Evolutionary conservation across 2,888 invertebrate genomes (phyloP).

Genomic region (Ectemnius continuus): DNA sequence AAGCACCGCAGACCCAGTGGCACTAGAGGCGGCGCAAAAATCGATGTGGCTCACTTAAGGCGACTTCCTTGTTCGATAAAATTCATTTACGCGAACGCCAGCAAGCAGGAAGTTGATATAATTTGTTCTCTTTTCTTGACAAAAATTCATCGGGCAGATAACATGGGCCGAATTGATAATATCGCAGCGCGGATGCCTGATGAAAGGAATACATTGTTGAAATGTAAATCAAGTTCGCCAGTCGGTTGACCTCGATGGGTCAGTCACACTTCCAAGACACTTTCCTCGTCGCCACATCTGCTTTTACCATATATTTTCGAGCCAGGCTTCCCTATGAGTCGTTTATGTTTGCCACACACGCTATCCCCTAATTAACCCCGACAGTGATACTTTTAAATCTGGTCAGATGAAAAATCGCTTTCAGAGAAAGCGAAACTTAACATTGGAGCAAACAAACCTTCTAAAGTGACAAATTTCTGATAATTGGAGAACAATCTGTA

Average conservation of each 20-base stretch:
- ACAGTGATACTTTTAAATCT: slow-evolving; percentile 26
- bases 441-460: not conserved
- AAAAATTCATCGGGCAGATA: slow-evolving; percentile 1
- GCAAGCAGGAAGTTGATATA: not conserved
- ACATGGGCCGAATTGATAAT: slow-evolving; percentile 15
- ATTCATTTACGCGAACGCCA: not conserved
- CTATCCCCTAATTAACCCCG: slow-evolving; percentile 42
- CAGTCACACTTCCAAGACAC: slow-evolving; percentile 49
- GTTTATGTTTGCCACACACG: slow-evolving; percentile 44
- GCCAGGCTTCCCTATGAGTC: slow-evolving; percentile 33
- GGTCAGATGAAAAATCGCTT: slow-evolving; percentile 15
- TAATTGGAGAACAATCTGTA: too few relatives aligned
- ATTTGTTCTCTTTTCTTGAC: slow-evolving; percentile 6
- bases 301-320: slow-evolving; percentile 28
- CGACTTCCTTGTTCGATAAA: slow-evolving; percentile 4
- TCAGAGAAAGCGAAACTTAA: not conserved
- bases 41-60: not conserved
- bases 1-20: not conserved
- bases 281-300: slow-evolving; percentile 13
- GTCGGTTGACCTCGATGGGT: slow-evolving; percentile 55
- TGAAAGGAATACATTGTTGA: slow-evolving; percentile 45
- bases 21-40: not conserved
- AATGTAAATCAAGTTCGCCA: slow-evolving; percentile 49
- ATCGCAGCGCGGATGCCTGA: slow-evolving; percentile 26
- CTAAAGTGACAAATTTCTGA: too few relatives aligned